Percentiles rank a stretch among this genome's conserved stretches.
phyloP scores from a whole-genome alignment of 1,140 invertebrate genomes.

The Dendrolimus punctatus region DNA sequence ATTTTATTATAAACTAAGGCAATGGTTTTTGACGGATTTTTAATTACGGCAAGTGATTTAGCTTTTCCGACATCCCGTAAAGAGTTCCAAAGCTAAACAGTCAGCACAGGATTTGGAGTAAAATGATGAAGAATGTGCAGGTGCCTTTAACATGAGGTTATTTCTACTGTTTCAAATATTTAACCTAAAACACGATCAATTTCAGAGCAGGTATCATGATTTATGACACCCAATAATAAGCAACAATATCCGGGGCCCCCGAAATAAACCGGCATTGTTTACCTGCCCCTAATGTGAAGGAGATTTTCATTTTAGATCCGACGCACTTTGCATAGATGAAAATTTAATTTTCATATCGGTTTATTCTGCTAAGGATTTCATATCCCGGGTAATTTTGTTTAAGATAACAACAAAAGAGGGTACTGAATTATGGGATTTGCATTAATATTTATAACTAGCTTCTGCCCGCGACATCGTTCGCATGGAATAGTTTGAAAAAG shows the following conservation, averaged over 20 bases:
- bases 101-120: background rate
- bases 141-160: background rate
- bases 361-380: no score
- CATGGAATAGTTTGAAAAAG: no score
- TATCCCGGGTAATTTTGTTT: no score
- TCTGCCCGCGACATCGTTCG: no score
- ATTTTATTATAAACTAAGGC: no score
- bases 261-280: conserved; percentile 26
- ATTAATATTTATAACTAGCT: no score
- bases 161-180: conserved; percentile 7
- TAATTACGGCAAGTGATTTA: no score
- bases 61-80: background rate
- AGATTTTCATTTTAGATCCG: conserved; percentile 38
- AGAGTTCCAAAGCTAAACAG: conserved; percentile 1
- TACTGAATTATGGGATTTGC: no score
- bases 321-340: conserved; percentile 24
- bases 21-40: no score
- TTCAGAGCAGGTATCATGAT: conserved; percentile 23
- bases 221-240: conserved; percentile 35
- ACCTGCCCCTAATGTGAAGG: conserved; percentile 30
- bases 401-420: no score
- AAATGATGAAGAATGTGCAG: no score
- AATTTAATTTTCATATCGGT: conserved; percentile 24
- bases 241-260: conserved; percentile 22
- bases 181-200: conserved; percentile 11